Base-by-base conservation (phyloP, 1,140 invertebrate genomes). In the Nymphalis io region DNA sequence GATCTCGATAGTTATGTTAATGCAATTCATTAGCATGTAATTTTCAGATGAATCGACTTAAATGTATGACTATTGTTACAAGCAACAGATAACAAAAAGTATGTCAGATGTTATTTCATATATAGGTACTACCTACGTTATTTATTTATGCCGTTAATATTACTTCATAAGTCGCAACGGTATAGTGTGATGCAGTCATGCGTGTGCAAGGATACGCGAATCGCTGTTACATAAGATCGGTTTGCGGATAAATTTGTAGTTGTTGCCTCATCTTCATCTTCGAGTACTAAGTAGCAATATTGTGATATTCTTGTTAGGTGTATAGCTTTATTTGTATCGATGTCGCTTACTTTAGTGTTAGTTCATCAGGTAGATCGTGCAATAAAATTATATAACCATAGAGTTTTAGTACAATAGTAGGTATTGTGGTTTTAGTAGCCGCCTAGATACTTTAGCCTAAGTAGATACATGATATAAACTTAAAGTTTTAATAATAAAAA, bases 291-390 rank as follows among this genome's bases (percentile, higher is more conserved):
- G 78, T 89, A 89, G 84, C 82, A 78, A 87, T 88, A 87, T 84
- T 89, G 87, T 90, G 85, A 87, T 90, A 90, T 88, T 87, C 76
- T 80, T 84, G 79, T 79, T 87, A 87, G 85, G 76, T 64, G 69
- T 72, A 79, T 82, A 81, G 78, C 71, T 68, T 71, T 76, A 75
- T 70, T 80, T 73, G 68, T 64, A 74, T 81, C 66, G 66, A 70
- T 77, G 80, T 84, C 70, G 74, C 78, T 79, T 73, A 63, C 63
- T 60, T 72, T 76, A 74, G 61, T 40, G 46, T 63, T 63, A 72
- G 42, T 40, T 51, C 65, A 64, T 27, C 57, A 42, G 38, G 58
- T 69, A 75, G 66, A 64, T n/a, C 39, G 46, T 63, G 42, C 16
- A 60, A 60, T 60, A 74, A 68, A 62, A 72, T 38, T 44, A 61